Percentiles rank a stretch among this genome's conserved stretches.
Evolutionary conservation across 2,888 invertebrate species (phyloP).

Genomic region (Ophion ventricosus): DNA sequence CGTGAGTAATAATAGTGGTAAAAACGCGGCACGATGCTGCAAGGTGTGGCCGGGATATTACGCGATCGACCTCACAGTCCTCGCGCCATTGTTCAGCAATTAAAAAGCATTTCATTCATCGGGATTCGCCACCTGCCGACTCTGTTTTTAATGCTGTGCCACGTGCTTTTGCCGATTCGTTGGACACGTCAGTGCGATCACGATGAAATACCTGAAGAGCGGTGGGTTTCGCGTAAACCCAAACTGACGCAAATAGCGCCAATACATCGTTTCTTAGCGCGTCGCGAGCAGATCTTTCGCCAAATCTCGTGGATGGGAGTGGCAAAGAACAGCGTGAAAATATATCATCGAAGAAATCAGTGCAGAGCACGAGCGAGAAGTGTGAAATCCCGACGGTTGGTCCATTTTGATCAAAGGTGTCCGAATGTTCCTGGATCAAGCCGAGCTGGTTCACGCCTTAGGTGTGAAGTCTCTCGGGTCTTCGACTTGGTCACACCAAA

Average conservation of each 20-base stretch:
- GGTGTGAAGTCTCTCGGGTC: conserved; percentile 54
- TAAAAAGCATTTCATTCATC: conserved; percentile 80
- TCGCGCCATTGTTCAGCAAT: conserved; percentile 79
- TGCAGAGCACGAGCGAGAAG: conserved; percentile 17
- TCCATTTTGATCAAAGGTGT: conserved; percentile 45
- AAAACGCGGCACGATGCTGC: conserved; percentile 72
- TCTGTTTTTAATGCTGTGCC: conserved; percentile 74
- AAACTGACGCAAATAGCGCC: conserved; percentile 60
- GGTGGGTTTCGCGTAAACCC: background rate
- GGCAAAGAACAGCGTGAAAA: conserved; percentile 17
- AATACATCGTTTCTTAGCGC: conserved; percentile 52
- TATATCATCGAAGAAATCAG: conserved; percentile 62
- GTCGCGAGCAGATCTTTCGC: conserved; percentile 18
- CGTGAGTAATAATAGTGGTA: conserved; percentile 73
- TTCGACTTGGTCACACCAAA: conserved; percentile 1
- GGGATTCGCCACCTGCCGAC: conserved; percentile 79
- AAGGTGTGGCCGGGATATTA: conserved; percentile 77
- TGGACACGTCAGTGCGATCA: conserved; percentile 76
- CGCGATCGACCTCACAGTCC: conserved; percentile 57
- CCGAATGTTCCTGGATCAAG: conserved; percentile 41
- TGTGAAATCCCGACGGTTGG: conserved; percentile 52
- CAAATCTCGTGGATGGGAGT: conserved; percentile 36
- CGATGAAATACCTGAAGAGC: conserved; percentile 33
- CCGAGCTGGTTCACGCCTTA: conserved; percentile 54
- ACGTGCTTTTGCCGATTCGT: conserved; percentile 78